Percentiles rank a stretch among this genome's conserved stretches.
Evolutionary conservation across 2,888 invertebrate genomes (phyloP).

Genomic region (Syritta pipiens): DNA sequence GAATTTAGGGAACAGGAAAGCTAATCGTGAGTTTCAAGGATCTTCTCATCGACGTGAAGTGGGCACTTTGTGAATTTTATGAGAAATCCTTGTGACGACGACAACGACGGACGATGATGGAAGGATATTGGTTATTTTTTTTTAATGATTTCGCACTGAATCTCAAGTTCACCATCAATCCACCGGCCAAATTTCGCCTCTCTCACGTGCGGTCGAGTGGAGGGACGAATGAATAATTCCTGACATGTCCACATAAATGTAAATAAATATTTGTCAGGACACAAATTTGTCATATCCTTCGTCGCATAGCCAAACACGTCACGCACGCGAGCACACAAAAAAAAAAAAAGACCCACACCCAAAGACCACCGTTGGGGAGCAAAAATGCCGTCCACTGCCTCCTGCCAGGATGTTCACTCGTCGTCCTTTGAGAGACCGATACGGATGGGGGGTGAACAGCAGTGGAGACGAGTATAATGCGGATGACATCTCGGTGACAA

Average conservation of each 20-base stretch:
- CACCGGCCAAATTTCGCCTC: too few species aligned
- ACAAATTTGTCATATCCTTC: constrained; percentile 59
- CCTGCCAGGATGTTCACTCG: constrained; percentile 18
- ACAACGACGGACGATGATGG: too few species aligned
- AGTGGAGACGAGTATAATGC: constrained; percentile 22
- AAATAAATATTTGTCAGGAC: constrained; percentile 58
- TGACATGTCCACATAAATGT: constrained; percentile 39
- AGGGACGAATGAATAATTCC: constrained; percentile 46
- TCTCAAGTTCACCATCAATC: too few species aligned
- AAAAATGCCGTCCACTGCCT: constrained; percentile 47
- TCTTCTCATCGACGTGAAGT: too few species aligned
- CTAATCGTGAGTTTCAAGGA: too few species aligned
- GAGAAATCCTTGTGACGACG: too few species aligned
- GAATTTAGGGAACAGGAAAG: too few species aligned
- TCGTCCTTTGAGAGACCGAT: too few species aligned
- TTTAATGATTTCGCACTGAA: too few species aligned
- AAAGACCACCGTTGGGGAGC: constrained; percentile 11
- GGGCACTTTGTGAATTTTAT: too few species aligned
- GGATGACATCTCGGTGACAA: constrained; percentile 63
- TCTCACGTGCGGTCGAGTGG: not conserved
- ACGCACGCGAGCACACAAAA: constrained; percentile 60
- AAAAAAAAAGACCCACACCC: constrained; percentile 41
- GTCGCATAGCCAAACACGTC: constrained; percentile 57
- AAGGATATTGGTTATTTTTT: too few species aligned
- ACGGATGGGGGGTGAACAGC: too few species aligned